Conservation (phyloP, 2,888 invertebrate species). For the Kuschelorhynchus macadamiae region DNA sequence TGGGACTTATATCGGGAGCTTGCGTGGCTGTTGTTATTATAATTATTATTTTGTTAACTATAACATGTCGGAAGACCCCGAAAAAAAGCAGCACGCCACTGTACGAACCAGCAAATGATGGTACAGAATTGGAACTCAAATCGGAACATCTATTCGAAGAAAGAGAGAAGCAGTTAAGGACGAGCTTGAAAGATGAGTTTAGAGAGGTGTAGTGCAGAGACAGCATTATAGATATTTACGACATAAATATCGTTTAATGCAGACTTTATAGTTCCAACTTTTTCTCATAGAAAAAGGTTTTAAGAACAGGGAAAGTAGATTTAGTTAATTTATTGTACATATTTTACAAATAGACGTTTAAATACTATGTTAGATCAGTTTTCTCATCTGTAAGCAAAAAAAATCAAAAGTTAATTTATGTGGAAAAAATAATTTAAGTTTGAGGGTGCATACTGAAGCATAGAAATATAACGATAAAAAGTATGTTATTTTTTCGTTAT, state of each 20-base stretch:
- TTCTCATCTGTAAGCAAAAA: too few species aligned
- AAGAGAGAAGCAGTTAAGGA: constrained; percentile 55
- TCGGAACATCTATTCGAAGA: constrained; percentile 56
- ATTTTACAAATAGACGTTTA: constrained; percentile 5
- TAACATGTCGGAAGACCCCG: constrained; percentile 48
- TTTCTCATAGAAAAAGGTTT: constrained; percentile 38
- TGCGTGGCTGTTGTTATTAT: constrained; percentile 61
- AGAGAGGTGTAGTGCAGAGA: constrained; percentile 43
- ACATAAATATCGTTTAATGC: constrained; percentile 27
- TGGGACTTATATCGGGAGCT: constrained; percentile 61
- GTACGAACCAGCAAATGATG: constrained; percentile 26
- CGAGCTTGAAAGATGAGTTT: constrained; percentile 56
- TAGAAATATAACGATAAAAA: too few species aligned
- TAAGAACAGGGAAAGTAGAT: constrained; percentile 6
- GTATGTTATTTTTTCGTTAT: background rate
- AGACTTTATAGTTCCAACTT: background rate
- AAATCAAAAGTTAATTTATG: too few species aligned
- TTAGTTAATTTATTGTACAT: constrained; percentile 44
- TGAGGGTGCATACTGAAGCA: background rate
- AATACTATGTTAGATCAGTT: too few species aligned
- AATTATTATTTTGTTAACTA: constrained; percentile 55
- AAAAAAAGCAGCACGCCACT: constrained; percentile 36
- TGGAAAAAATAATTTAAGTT: too few species aligned
- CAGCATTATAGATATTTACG: constrained; percentile 20
- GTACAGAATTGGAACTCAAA: constrained; percentile 52